Evolutionary conservation across 2,797 vertebrate species (phyloP), one percentile per base, ranked within the genome.

Genomic region (Chelmon rostratus): DNA sequence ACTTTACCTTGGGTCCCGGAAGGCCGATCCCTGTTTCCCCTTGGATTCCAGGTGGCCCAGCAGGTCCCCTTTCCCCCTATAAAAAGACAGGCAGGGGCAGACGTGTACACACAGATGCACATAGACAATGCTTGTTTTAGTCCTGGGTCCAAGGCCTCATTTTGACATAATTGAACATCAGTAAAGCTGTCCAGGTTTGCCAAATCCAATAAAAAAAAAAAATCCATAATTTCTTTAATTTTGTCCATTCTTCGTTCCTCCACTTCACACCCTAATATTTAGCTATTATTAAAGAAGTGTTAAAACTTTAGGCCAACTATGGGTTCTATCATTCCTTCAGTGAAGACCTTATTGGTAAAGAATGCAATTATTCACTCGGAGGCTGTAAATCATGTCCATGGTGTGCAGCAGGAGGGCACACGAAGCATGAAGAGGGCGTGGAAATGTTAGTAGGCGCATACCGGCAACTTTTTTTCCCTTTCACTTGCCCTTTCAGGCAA

Each of bases 21-120:
- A 97, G 90, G 86, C 97, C 97, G 62, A 96, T 93, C 89, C 97
- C 97, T 72, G 95, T 96, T 89, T 97, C 96, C 76, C 97, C 97
- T 94, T 96, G 96, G 72, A 97, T 92, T 86, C 97, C 97, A 89
- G 96, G 92, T 86, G 95, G 96, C 19, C 97, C 97, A 68, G 94
- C 66, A 91, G 96, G 93, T 84, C 97, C 97, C 94, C 97, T 93
- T 86, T 97, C 97, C 38, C 97, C 97, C 97, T 98, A 82, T 88
- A 87, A 82, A 91, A 92, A 72, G 47, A 80, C 28, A 76, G 53
- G 19, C 23, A 73, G 35, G 46, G 66, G 83, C 38, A 88, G 35
- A 87, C 61, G 75, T 57, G 47, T 56, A 31, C 33, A 70, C 18
- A 61, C 1, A 74, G 12, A 77, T 2, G 33, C 33, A 68, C 46